These are phyloP conservation scores for Sylvilagus bachmani DNA, from an alignment of 2,113 vertebrate genomes.

Conservation along the genomic window DNA sequence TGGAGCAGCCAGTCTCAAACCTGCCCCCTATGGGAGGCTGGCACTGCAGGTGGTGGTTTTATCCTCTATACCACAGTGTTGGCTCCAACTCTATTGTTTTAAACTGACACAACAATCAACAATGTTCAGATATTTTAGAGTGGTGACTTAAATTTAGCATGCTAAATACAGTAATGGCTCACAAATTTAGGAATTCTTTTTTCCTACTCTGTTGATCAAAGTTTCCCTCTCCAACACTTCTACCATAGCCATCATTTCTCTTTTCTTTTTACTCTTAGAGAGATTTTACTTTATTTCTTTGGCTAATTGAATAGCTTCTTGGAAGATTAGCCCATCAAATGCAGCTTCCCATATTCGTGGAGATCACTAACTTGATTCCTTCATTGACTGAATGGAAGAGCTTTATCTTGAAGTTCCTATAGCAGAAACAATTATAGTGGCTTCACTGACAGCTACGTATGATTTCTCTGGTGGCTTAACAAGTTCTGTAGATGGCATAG, in stretches of 20 bases:
- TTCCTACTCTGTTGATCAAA: neutral
- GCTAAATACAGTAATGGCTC: neutral
- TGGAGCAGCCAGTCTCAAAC: no score
- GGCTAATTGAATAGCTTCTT: neutral
- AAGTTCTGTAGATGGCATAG: neutral
- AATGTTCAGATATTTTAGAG: neutral
- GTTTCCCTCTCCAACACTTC: neutral
- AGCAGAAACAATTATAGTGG: neutral
- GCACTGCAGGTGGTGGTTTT: no score
- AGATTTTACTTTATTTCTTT: neutral
- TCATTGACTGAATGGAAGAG: neutral
- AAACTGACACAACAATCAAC: neutral
- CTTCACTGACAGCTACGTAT: neutral
- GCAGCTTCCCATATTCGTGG: neutral
- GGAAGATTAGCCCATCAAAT: neutral
- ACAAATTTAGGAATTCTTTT: neutral
- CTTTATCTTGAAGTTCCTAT: neutral
- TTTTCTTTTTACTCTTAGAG: neutral
- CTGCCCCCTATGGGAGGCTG: no score
- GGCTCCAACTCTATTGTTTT: neutral
- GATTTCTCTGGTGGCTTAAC: neutral
- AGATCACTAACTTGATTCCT: neutral
- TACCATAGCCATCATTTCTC: neutral
- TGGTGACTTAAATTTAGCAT: neutral
- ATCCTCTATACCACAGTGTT: no score